phyloP scores from a whole-genome alignment of 30 jellyfish, hydroid and myxozoan genomes.

The Mastigias papua region DNA sequence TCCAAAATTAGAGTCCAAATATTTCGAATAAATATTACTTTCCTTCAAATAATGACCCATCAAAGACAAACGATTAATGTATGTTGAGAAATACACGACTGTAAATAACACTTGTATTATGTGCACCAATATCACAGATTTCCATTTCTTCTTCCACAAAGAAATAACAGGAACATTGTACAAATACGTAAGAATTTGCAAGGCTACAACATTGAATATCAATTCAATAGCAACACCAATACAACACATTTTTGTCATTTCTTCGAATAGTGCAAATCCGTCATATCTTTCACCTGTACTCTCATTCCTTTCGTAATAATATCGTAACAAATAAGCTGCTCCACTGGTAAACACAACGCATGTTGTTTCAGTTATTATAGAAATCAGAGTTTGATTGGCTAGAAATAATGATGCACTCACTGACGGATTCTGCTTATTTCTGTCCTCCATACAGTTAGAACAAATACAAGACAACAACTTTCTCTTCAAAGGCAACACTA shows the following conservation, averaged over 20 bases:
- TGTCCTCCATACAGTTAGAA: background rate
- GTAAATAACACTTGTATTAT: background rate
- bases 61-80: background rate
- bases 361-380: slow-evolving; percentile 37
- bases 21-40: too few relatives aligned
- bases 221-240: slow-evolving; percentile 10
- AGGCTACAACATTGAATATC: slow-evolving; percentile 10
- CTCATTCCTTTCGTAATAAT: slow-evolving; percentile 8
- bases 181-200: background rate
- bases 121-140: background rate
- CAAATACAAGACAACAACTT: background rate
- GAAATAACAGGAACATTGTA: slow-evolving; percentile 6
- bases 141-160: slow-evolving; percentile 29
- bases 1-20: background rate
- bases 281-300: slow-evolving; percentile 6
- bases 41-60: background rate
- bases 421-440: background rate
- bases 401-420: slow-evolving; percentile 1
- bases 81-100: slow-evolving; percentile 11
- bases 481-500: slow-evolving; percentile 20
- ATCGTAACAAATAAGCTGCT: background rate
- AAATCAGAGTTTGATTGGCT: slow-evolving; percentile 23
- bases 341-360: slow-evolving; percentile 14
- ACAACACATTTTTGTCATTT: background rate
- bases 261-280: background rate